Conservation (phyloP, 2,113 vertebrate species). For the Rattus norvegicus region GRCr8 NC_086020.1:188265001-188265500, state of each 20-base stretch:
- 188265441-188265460: not conserved
- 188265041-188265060: not conserved
- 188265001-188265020: not conserved
- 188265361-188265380: not conserved
- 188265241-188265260: not conserved
- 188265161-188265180: not conserved
- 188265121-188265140: not conserved
- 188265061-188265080: not conserved
- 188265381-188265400: slow-evolving; percentile 18
- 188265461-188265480: slow-evolving; percentile 48
- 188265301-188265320: not conserved
- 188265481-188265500: slow-evolving; percentile 71
- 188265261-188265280: not conserved
- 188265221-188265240: not conserved
- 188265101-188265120: not conserved
- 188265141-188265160: not conserved
- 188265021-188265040: not conserved
- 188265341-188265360: not conserved
- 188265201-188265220: not conserved
- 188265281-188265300: slow-evolving; percentile 16
- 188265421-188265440: slow-evolving; percentile 1
- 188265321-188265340: not conserved
- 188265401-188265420: slow-evolving; percentile 2
- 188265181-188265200: not conserved
- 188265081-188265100: not conserved